Evolutionary conservation across 2,113 vertebrate species (phyloP).

Genomic region (Riparia riparia): DNA sequence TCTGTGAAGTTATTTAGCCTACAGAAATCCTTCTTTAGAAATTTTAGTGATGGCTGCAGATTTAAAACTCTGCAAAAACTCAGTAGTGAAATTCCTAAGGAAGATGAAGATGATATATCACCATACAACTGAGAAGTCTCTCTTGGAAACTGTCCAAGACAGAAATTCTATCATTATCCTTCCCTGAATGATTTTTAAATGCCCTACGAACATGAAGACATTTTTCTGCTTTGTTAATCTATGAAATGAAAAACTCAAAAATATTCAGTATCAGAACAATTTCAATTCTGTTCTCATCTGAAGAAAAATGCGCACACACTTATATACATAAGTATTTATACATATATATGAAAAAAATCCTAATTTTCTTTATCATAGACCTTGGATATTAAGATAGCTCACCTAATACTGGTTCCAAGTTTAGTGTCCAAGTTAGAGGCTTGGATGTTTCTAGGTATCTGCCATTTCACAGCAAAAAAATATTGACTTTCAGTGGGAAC

Average conservation of each 20-base stretch:
- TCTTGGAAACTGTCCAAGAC: not conserved
- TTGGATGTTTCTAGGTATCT: not conserved
- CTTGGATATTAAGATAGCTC: not conserved
- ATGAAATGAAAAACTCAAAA: not conserved
- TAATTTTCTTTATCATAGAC: not conserved
- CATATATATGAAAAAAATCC: not conserved
- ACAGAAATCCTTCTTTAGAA: not conserved
- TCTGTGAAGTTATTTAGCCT: not conserved
- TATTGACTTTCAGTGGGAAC: not conserved
- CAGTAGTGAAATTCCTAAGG: not conserved
- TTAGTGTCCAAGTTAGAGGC: not conserved
- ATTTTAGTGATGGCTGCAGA: not conserved
- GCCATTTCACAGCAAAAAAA: not conserved
- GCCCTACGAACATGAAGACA: not conserved
- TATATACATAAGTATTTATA: accelerated
- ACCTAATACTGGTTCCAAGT: not conserved
- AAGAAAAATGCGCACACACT: not conserved
- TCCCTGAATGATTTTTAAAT: not conserved
- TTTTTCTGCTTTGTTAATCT: not conserved
- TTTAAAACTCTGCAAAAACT: not conserved
- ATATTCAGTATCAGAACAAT: not conserved
- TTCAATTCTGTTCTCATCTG: not conserved
- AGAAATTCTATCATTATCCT: not conserved
- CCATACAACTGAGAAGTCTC: not conserved
- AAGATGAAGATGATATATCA: not conserved